Evolutionary conservation across 2,113 vertebrate genomes (phyloP), one percentile per base, ranked within the genome.

Genomic region (Vanacampus margaritifer): DNA sequence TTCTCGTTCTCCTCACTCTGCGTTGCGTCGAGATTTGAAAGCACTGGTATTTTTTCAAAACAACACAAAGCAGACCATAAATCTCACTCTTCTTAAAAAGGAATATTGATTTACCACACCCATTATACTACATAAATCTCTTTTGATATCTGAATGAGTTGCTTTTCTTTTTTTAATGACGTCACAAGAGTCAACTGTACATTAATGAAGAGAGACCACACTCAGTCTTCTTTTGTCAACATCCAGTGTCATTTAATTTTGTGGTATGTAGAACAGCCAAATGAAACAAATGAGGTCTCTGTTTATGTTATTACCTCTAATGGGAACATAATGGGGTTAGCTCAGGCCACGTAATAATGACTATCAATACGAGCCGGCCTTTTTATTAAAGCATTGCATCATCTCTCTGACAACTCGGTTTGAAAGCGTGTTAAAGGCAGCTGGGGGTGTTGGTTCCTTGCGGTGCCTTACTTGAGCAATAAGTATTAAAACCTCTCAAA

Each of bases 351-450:
- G 64, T 86, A 85, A 91, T 92, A 92, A 93, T 90, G 88, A 92
- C 88, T 90, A 90, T 91, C 90, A 90, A 90, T 91, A 90, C 85
- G 72, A 82, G 72, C 69, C 73, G 75, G 75, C 75, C 76, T 72
- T 84, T 87, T 93, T 91, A 93, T 93, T 92, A 91, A 91, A 89
- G 90, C 80, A 74, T 91, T 92, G 90, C 88, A 92, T 93, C 92
- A 92, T 90, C 76, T 78, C 75, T 73, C 74, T 85, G 88, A 90
- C 88, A 88, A 62, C 79, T 84, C 81, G 58, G 82, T 85, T 72
- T 81, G 69, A 86, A 80, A 78, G 65, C 65, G 58, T n/a, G 69
- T 77, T 70, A 53, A 54, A 67, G 64, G 79, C 54, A 26, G 54
- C 26, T 7, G 70, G 79, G 65, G 64, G 60, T 50, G 48, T 36